A percentile compares a stretch with the other conserved stretches of the same genome.
phyloP scores from a whole-genome alignment of 2,113 vertebrate species.

The Azemiops feae region DNA sequence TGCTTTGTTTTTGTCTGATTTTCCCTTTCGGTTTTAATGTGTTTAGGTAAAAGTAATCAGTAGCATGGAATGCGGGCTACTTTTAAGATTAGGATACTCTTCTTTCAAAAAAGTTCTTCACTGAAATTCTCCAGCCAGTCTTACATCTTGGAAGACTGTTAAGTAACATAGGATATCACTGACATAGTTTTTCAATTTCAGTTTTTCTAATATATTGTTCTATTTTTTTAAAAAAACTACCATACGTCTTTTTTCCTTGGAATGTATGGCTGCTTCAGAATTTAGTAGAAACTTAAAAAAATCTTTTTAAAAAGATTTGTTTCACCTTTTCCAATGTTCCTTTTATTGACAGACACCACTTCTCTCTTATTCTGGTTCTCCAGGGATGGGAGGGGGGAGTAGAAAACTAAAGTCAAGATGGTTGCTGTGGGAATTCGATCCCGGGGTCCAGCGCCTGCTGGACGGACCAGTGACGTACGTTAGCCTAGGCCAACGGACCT shows the following conservation, averaged over 20 bases:
- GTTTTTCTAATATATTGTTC: not conserved
- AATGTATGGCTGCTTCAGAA: not conserved
- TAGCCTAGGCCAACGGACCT: too few relatives aligned
- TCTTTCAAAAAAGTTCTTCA: not conserved
- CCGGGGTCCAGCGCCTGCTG: too few relatives aligned
- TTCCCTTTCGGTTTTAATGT: not conserved
- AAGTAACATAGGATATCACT: not conserved
- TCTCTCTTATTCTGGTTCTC: slow-evolving; percentile 4
- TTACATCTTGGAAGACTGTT: not conserved
- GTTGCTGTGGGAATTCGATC: too few relatives aligned
- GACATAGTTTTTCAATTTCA: not conserved
- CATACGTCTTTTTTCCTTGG: not conserved
- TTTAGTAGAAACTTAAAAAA: not conserved
- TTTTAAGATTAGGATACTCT: not conserved
- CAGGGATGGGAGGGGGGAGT: not conserved
- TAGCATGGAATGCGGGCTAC: not conserved
- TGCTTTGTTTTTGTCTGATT: not conserved
- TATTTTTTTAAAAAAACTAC: not conserved
- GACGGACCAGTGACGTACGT: too few relatives aligned
- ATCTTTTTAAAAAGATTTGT: not conserved
- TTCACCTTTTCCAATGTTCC: too few relatives aligned
- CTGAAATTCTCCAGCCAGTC: not conserved
- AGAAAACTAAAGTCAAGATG: not conserved
- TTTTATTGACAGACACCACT: not conserved
- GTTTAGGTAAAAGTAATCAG: not conserved